Percentiles rank a stretch among this genome's conserved stretches.
These are phyloP conservation scores for Oscheius sp. DNA, from an alignment of 2,888 invertebrate species.

Conservation along the genomic window DNA sequence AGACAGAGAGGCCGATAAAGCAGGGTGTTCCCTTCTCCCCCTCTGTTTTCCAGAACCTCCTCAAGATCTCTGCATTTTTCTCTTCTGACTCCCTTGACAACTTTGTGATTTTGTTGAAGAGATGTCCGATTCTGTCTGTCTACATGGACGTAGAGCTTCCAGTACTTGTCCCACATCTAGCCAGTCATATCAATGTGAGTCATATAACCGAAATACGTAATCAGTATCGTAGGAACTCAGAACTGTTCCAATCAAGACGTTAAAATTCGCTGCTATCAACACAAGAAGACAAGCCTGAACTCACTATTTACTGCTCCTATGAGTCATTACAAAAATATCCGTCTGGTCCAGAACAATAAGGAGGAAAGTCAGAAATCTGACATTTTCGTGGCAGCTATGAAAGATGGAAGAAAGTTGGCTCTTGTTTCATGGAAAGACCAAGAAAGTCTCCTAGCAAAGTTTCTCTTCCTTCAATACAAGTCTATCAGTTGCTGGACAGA, in stretches of 20 bases:
- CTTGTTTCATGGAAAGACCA: neutral
- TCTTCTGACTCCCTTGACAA: neutral
- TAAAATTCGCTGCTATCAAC: conserved; percentile 10
- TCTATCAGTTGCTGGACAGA: neutral
- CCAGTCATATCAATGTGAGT: neutral
- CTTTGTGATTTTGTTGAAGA: neutral
- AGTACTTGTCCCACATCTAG: neutral
- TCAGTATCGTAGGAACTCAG: neutral
- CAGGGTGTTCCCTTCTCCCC: neutral
- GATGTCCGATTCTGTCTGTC: neutral
- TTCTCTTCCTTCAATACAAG: neutral
- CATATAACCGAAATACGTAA: neutral
- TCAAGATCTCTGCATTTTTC: neutral
- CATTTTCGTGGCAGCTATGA: neutral
- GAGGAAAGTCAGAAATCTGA: neutral
- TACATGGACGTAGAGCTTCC: neutral
- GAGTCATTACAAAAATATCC: neutral
- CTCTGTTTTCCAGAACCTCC: neutral
- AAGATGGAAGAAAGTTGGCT: neutral
- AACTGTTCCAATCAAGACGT: neutral
- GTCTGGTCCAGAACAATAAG: neutral
- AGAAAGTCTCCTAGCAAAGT: neutral
- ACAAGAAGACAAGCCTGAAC: neutral
- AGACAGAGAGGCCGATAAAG: neutral
- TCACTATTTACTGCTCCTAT: neutral